Percentiles rank a stretch among this genome's conserved stretches.
phyloP scores from a whole-genome alignment of 2,797 vertebrate genomes.

The Cyprinella venusta region DNA sequence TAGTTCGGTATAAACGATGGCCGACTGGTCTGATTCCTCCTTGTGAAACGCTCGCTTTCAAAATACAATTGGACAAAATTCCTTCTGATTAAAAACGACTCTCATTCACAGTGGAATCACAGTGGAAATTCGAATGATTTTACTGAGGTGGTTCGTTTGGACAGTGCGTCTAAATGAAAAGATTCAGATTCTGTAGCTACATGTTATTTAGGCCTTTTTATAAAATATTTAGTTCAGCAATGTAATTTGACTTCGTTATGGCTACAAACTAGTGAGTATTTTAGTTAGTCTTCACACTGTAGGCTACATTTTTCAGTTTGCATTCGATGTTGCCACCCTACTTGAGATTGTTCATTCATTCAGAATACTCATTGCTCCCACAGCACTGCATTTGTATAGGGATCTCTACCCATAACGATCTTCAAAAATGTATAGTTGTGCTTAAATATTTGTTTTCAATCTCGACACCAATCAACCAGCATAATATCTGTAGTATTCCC shows the following conservation, averaged over 20 bases:
- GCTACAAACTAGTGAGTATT: not conserved
- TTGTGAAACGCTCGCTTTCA: no score
- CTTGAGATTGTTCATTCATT: no score
- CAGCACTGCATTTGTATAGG: not conserved
- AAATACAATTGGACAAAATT: no score
- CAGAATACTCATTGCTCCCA: no score
- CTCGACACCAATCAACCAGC: conserved; percentile 34
- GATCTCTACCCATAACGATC: not conserved
- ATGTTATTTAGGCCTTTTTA: not conserved
- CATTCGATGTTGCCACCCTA: no score
- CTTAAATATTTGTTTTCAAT: conserved; percentile 10
- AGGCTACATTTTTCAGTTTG: no score
- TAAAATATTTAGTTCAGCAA: not conserved
- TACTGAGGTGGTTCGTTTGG: not conserved
- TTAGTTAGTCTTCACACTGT: not conserved
- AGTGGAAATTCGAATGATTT: no score
- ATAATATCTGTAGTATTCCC: conserved; percentile 34
- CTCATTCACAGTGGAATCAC: no score
- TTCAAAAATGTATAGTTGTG: not conserved
- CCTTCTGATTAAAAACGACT: no score
- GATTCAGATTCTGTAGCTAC: not conserved
- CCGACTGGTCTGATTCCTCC: no score
- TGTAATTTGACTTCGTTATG: not conserved
- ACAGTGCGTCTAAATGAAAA: not conserved
- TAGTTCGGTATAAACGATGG: not conserved